Percentiles rank a stretch among this genome's conserved stretches.
phyloP scores from a whole-genome alignment of 2,888 invertebrate genomes.

The Drosophila aldrichi region DNA sequence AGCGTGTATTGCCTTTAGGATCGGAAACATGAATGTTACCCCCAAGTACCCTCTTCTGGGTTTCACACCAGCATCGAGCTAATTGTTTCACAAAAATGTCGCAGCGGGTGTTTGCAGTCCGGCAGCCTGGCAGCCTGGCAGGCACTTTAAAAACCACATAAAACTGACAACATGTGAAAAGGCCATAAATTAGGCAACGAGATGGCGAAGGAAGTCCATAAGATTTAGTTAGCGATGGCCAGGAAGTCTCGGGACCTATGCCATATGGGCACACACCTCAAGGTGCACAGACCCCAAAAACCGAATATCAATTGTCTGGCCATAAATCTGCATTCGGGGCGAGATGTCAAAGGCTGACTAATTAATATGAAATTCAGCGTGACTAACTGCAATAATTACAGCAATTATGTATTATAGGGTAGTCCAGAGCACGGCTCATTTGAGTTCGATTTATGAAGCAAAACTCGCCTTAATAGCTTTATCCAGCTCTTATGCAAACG shows the following conservation, averaged over 20 bases:
- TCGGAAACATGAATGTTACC: constrained; percentile 65
- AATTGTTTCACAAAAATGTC: constrained; percentile 75
- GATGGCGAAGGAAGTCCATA: constrained; percentile 45
- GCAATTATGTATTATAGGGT: constrained; percentile 44
- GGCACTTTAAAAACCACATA: constrained; percentile 79
- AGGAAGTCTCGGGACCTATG: constrained; percentile 58
- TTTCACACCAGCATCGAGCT: constrained; percentile 48
- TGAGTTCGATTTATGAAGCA: constrained; percentile 51
- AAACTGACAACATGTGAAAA: constrained; percentile 83
- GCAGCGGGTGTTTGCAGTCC: constrained; percentile 61
- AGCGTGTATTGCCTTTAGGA: constrained; percentile 42
- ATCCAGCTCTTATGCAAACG: background rate
- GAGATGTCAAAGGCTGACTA: constrained; percentile 58
- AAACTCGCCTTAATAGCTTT: background rate
- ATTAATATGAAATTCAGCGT: constrained; percentile 73
- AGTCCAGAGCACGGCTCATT: constrained; percentile 49
- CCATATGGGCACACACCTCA: constrained; percentile 77
- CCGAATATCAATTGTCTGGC: constrained; percentile 64
- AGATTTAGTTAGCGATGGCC: constrained; percentile 69
- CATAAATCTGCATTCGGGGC: constrained; percentile 65
- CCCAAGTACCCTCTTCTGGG: constrained; percentile 33
- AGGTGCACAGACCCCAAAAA: constrained; percentile 14
- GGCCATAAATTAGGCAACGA: constrained; percentile 73
- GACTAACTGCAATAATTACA: constrained; percentile 63
- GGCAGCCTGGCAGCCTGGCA: constrained; percentile 9